Conservation (phyloP, 2,113 vertebrate species). For the Epinephelus moara region DNA sequence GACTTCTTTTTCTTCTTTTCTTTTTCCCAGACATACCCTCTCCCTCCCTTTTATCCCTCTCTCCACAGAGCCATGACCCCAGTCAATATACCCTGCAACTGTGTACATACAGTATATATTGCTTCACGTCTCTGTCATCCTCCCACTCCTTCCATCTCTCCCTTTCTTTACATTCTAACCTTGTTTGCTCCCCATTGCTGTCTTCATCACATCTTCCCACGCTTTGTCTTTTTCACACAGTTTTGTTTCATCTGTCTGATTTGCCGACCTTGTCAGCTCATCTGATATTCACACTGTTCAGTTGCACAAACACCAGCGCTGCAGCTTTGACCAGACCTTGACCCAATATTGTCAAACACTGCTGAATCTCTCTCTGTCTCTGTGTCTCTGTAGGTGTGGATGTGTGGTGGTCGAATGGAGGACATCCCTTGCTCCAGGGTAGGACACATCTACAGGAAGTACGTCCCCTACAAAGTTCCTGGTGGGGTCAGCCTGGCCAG, state of each 20-base stretch:
- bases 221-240: neutral
- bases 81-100: accelerated
- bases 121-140: neutral
- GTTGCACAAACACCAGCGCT: neutral
- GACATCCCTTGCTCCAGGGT: constrained; percentile 94
- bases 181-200: neutral
- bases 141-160: neutral
- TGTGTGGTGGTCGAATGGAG: constrained; percentile 87
- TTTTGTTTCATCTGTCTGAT: constrained; percentile 1
- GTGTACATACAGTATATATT: neutral
- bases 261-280: constrained; percentile 1
- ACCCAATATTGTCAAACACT: neutral
- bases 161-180: constrained; percentile 2
- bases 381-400: constrained; percentile 80
- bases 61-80: neutral
- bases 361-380: neutral
- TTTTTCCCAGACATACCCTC: neutral
- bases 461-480: constrained; percentile 97
- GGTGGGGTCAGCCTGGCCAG: constrained; percentile 93
- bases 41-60: no score
- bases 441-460: constrained; percentile 98
- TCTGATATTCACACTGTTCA: constrained; percentile 13
- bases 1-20: neutral
- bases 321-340: neutral
- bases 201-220: constrained; percentile 4